Evolutionary conservation across 1,140 invertebrate genomes (phyloP), one percentile per base, ranked within the genome.

Genomic region (Zophobas atratus): DNA sequence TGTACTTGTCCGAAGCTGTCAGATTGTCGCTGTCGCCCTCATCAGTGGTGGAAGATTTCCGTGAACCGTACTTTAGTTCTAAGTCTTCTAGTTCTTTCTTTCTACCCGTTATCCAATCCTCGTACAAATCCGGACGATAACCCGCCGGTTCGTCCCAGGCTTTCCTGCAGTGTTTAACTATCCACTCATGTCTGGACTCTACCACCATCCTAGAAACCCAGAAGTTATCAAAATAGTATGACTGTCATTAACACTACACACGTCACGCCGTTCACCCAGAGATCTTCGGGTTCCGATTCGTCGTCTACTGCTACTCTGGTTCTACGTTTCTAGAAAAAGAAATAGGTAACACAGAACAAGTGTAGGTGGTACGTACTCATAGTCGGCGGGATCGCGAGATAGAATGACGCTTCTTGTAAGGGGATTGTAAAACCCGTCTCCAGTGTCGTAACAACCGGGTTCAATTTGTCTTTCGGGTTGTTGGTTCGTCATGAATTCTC

Each of bases 101-200:
- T 71, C 49, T 71, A 6, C 84, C 84, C 49, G 76, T 76, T 5
- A 76, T 77, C 89, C 89, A 90, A 56, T 87, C 83, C 83, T 90
- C 88, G 75, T 89, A 89, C 1, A 91, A 82, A 55, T 89, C 86
- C 36, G 83, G 82, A 0, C 86, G 84, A 56, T 89, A 88, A 0
- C 89, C 90, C 0, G 86, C 79, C 3, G 85, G 84, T 63, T 86
- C 80, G 35, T 85, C 82, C 84, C 84, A 86, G 4, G 83, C 85
- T 20, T 86, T 88, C 20, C 89, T 87, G 77, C 90, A 91, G 81
- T 91, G 86, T 0, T 87, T 81, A 8, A 84, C 76, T 77, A 92
- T 91, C 90, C 90, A 91, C 56, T 86, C 82, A 43, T 86, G 33
- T 4, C 49, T 34, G 2, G 8, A n/a, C 1, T 71, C 6, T 2